Evolutionary conservation across 2,797 vertebrate species (phyloP), one percentile per base, ranked within the genome.

Genomic region (Schizopygopsis pylzovi): DNA sequence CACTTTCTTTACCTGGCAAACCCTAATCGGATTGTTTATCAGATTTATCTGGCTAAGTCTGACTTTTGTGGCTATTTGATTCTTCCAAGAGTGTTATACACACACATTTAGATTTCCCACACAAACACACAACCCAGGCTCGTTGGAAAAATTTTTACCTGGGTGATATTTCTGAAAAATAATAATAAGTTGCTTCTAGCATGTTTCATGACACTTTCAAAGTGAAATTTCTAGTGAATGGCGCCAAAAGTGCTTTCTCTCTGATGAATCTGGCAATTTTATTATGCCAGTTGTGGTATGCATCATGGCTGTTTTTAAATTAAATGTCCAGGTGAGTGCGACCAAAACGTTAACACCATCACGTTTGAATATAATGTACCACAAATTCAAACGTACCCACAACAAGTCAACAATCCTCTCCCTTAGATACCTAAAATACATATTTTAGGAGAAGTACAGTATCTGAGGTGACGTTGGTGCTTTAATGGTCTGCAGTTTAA

Each of bases 31-130:
- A 39, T 39, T 56, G 75, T 37, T 11, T 15, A 37, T 15, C 56
- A n/a, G 56, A 59, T 39, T 39, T 12, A 39, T 39, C 47, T 54
- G 71, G 45, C 71, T 3, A 33, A 75, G 15, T 75, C 5, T 37
- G 37, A 54, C 37, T 3, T 39, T 22, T 39, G 52, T 39, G 13
- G 37, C 11, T 56, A 56, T 6, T 39, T 33, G 22, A 10, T 39
- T 77, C 52, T 56, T 77, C 20, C 49, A 56, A 77, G 49, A 72
- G n/a, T 47, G 22, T 72, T 72, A 13, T 13, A 71, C 20, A 71
- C 39, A 12, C 4, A 68, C 67, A 10, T 20, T 10, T 8, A 22
- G 13, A 65, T 33, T 33, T 33, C 33, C 33, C 33, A 68, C 33
- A 65, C 63, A 33, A 65, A 33, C 6, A 65, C 61, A 65, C 13